Evolutionary conservation across 2,888 invertebrate genomes (phyloP).

Genomic region (Drosophila niveifrons): DNA sequence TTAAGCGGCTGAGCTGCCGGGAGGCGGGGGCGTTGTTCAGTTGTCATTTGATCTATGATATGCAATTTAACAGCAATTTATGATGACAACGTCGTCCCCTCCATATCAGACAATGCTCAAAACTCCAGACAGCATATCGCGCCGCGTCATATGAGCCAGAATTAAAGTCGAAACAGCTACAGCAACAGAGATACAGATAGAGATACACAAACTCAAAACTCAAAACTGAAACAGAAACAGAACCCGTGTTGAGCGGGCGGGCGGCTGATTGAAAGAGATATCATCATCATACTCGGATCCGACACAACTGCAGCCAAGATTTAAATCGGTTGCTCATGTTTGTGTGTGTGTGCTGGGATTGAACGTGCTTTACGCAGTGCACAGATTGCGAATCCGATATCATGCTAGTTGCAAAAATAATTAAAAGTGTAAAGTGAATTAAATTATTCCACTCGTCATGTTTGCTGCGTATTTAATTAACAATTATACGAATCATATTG

Average conservation of each 20-base stretch:
- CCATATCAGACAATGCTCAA: slow-evolving; percentile 25
- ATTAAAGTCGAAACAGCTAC: slow-evolving; percentile 4
- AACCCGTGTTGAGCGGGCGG: slow-evolving; percentile 19
- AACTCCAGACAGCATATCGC: slow-evolving; percentile 23
- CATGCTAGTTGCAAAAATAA: not conserved
- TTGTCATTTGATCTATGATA: slow-evolving; percentile 68
- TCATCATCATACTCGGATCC: slow-evolving; percentile 16
- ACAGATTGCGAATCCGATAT: slow-evolving; percentile 4
- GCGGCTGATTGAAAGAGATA: slow-evolving; percentile 72
- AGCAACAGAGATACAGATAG: not conserved
- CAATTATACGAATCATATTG: not conserved
- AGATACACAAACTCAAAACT: not conserved
- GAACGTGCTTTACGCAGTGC: slow-evolving; percentile 14
- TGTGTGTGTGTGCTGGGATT: not conserved
- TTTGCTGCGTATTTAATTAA: not conserved
- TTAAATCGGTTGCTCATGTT: slow-evolving; percentile 20
- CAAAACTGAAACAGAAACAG: slow-evolving; percentile 2
- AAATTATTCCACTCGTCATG: not conserved
- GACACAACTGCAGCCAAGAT: slow-evolving; percentile 21
- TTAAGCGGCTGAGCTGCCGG: slow-evolving; percentile 1
- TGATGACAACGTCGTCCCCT: slow-evolving; percentile 47
- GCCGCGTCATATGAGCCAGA: slow-evolving; percentile 35
- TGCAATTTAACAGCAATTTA: slow-evolving; percentile 71
- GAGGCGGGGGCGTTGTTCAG: slow-evolving; percentile 20
- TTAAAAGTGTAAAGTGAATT: slow-evolving; percentile 4